phyloP scores from a whole-genome alignment of 1,140 invertebrate genomes.

The Drosophila nigromelanica region DNA sequence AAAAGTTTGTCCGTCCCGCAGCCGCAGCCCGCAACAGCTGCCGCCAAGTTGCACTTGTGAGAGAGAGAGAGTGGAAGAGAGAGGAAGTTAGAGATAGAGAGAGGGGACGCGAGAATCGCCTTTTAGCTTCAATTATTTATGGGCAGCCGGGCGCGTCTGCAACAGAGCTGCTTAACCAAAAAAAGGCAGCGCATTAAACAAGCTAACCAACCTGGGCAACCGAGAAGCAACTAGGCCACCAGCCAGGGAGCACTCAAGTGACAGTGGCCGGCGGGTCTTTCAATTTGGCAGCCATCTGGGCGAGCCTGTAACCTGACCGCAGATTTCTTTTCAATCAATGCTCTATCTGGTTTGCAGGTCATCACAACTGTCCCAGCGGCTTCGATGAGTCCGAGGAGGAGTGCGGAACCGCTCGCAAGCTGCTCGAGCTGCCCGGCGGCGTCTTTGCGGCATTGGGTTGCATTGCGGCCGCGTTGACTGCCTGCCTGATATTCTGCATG shows the following conservation, averaged over 20 bases:
- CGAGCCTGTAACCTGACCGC: conserved; percentile 48
- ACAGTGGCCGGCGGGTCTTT: conserved; percentile 53
- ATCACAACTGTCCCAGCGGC: conserved; percentile 92
- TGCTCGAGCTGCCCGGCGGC: conserved; percentile 84
- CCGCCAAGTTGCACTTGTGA: conserved; percentile 13
- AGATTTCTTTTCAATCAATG: conserved; percentile 68
- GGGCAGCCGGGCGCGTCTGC: conserved; percentile 74
- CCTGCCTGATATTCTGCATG: conserved; percentile 85
- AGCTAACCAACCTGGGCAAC: conserved; percentile 42
- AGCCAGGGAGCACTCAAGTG: conserved; percentile 59
- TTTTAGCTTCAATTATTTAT: conserved; percentile 82
- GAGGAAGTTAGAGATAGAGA: conserved; percentile 26
- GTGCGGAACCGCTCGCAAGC: conserved; percentile 86
- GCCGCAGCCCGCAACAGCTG: conserved; percentile 63
- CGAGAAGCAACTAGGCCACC: neutral
- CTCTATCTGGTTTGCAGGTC: conserved; percentile 56
- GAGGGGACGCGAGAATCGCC: conserved; percentile 46
- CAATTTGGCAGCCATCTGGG: conserved; percentile 51
- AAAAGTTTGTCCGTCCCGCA: conserved; percentile 56
- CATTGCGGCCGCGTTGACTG: conserved; percentile 85
- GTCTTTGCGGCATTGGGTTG: conserved; percentile 85
- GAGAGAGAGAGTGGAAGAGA: conserved; percentile 43
- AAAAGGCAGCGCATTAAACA: conserved; percentile 75
- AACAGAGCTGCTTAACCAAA: conserved; percentile 77
- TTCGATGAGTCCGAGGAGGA: conserved; percentile 91